Percentiles rank a stretch among this genome's conserved stretches.
phyloP scores from a whole-genome alignment of 2,888 invertebrate genomes.

The Tipula helvola region DNA sequence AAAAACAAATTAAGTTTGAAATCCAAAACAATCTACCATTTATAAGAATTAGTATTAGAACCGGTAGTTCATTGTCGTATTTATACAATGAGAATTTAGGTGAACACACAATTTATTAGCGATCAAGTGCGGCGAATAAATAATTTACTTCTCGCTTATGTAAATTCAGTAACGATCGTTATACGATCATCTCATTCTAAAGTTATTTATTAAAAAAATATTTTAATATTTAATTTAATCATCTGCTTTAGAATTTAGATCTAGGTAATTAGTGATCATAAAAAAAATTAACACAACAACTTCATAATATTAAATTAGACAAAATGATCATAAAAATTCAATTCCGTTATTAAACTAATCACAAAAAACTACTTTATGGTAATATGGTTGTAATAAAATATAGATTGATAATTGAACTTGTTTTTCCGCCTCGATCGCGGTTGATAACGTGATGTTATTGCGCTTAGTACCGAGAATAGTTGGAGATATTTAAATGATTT shows the following conservation, averaged over 20 bases:
- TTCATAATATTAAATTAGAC: no score
- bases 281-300: no score
- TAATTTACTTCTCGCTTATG: no score
- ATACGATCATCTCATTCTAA: no score
- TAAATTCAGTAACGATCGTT: no score
- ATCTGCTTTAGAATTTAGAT: no score
- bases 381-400: not conserved
- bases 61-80: not conserved
- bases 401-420: not conserved
- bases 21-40: not conserved
- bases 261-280: not conserved
- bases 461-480: not conserved
- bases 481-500: not conserved
- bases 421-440: not conserved
- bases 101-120: no score
- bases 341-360: not conserved
- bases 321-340: not conserved
- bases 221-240: no score
- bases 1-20: not conserved
- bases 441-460: not conserved
- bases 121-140: no score
- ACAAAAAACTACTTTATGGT: not conserved
- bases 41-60: not conserved
- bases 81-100: not conserved
- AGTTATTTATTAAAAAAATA: no score